phyloP scores from a whole-genome alignment of 2,113 vertebrate genomes.

The Vicugna pacos region DNA sequence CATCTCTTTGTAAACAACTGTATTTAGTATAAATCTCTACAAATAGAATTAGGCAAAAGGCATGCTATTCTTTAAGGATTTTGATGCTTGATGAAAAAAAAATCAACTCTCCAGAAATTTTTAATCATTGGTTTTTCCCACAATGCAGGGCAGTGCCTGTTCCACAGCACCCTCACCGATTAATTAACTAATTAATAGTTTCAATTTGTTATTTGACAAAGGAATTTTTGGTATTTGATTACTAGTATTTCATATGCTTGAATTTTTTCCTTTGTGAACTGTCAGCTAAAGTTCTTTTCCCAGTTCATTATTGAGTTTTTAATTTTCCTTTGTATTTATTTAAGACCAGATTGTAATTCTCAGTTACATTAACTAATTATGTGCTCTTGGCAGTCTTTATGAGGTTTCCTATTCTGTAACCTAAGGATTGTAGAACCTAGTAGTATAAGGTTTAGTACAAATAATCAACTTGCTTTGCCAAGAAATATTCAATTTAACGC shows the following conservation, averaged over 20 bases:
- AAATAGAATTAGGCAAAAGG: conserved; percentile 15
- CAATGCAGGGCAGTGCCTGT: neutral
- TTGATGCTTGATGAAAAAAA: conserved; percentile 4
- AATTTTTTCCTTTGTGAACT: conserved; percentile 42
- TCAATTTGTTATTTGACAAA: neutral
- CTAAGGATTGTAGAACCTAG: neutral
- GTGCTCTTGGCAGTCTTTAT: neutral
- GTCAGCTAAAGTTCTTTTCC: neutral
- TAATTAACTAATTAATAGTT: conserved; percentile 4
- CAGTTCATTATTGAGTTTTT: neutral
- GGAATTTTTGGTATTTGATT: conserved; percentile 38
- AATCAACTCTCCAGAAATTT: neutral
- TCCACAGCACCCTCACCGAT: neutral
- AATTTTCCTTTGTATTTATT: conserved; percentile 45
- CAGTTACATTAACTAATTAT: conserved; percentile 38
- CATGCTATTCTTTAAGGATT: neutral
- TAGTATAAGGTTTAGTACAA: neutral
- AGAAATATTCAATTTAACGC: neutral
- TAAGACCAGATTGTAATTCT: neutral
- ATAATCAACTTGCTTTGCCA: neutral
- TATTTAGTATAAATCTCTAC: neutral
- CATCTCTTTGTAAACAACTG: neutral
- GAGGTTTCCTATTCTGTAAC: neutral
- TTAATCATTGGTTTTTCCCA: neutral
- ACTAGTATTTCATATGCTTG: conserved; percentile 1